These are phyloP conservation scores for Carabus problematicus DNA, from an alignment of 2,888 invertebrate species.

Conservation along the genomic window DNA sequence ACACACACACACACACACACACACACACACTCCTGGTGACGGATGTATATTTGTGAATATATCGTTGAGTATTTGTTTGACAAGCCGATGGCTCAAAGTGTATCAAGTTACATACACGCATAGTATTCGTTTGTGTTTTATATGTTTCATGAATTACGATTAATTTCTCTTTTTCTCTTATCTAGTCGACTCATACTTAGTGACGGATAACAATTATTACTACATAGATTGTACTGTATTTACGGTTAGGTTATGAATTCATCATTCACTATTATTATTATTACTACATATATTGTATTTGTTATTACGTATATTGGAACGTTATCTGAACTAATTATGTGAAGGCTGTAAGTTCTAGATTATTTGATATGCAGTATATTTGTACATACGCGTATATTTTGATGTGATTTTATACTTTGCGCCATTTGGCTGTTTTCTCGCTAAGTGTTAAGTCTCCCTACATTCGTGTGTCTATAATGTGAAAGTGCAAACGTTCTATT, in stretches of 20 bases:
- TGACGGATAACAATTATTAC: too few species aligned
- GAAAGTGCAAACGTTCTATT: slow-evolving; percentile 21
- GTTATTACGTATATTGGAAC: slow-evolving; percentile 1
- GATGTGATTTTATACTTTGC: slow-evolving; percentile 38
- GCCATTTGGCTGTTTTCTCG: slow-evolving; percentile 30
- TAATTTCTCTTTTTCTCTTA: too few species aligned
- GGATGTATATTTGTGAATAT: slow-evolving; percentile 60
- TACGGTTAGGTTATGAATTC: too few species aligned
- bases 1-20: too few species aligned
- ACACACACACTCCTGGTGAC: slow-evolving; percentile 53
- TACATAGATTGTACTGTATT: too few species aligned
- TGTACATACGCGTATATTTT: slow-evolving; percentile 33
- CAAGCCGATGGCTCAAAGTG: slow-evolving; percentile 35
- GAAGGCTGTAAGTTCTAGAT: slow-evolving; percentile 14
- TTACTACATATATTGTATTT: too few species aligned
- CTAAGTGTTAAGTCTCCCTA: slow-evolving; percentile 21
- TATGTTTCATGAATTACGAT: neutral
- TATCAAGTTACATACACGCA: slow-evolving; percentile 8
- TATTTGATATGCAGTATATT: too few species aligned
- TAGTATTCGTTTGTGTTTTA: slow-evolving; percentile 22
- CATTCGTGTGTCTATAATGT: slow-evolving; percentile 37
- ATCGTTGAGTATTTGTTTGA: slow-evolving; percentile 46
- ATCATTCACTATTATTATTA: too few species aligned
- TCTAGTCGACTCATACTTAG: too few species aligned
- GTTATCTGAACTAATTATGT: slow-evolving; percentile 35